Conservation (phyloP, 2,888 invertebrate species). For the Mesopsocus fuscifrons region DNA sequence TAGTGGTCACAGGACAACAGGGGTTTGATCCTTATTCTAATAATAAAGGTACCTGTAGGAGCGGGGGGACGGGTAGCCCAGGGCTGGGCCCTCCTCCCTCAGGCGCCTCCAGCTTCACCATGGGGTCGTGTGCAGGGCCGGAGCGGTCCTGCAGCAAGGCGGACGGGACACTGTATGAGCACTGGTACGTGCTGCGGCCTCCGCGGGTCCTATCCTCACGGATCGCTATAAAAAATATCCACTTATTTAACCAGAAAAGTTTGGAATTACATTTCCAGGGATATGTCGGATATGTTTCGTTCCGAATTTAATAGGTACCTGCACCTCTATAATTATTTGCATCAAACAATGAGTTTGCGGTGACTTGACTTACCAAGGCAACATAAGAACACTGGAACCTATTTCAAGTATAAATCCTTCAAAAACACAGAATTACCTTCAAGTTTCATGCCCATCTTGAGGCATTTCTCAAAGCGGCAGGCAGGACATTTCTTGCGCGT, state of each 20-base stretch:
- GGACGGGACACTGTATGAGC: conserved; percentile 72
- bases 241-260: conserved; percentile 7
- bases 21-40: too few species aligned
- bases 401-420: too few species aligned
- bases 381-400: too few species aligned
- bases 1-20: too few species aligned
- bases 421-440: too few species aligned
- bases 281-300: too few species aligned
- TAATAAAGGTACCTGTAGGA: conserved; percentile 57
- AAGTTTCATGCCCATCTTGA: conserved; percentile 90
- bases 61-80: conserved; percentile 33
- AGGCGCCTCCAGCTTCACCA: conserved; percentile 20
- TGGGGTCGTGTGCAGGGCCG: conserved; percentile 20
- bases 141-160: conserved; percentile 27
- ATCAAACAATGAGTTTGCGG: too few species aligned
- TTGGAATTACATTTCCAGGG: conserved; percentile 7
- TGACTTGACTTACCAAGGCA: too few species aligned
- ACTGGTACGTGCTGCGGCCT: conserved; percentile 89
- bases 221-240: conserved; percentile 58
- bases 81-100: conserved; percentile 16
- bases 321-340: too few species aligned
- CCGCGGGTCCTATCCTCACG: conserved; percentile 88
- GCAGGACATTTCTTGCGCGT: conserved; percentile 95
- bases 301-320: too few species aligned
- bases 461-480: conserved; percentile 88